Conservation (phyloP, 2,797 vertebrate species). For the Anolis apletophallus region DNA sequence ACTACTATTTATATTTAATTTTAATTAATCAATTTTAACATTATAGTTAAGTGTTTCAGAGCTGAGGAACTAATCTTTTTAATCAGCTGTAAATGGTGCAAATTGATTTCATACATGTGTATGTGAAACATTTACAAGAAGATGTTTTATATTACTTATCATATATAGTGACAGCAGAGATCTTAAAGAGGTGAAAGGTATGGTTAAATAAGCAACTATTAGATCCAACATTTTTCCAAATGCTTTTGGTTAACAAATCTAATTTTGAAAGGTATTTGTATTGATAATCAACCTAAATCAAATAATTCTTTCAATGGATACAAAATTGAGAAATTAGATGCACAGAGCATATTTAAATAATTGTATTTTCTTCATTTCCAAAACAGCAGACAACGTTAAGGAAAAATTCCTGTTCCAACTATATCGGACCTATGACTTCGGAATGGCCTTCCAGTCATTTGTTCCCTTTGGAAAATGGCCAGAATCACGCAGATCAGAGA, state of each 20-base stretch:
- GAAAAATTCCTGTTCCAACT: neutral
- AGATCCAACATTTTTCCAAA: slow-evolving; percentile 30
- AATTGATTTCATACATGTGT: slow-evolving; percentile 65
- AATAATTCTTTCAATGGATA: neutral
- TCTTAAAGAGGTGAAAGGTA: slow-evolving; percentile 37
- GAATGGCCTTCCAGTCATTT: neutral
- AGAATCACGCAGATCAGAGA: neutral
- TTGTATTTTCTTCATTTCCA: neutral
- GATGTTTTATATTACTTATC: slow-evolving; percentile 36
- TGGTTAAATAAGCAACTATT: slow-evolving; percentile 4
- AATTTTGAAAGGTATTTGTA: neutral
- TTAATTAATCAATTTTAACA: neutral
- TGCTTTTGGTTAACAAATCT: slow-evolving; percentile 14
- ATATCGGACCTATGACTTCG: too few species aligned
- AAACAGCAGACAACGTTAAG: slow-evolving; percentile 2
- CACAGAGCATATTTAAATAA: neutral
- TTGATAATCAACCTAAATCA: neutral
- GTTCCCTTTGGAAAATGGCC: neutral
- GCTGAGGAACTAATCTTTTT: slow-evolving; percentile 64
- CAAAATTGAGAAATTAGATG: neutral
- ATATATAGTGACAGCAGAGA: slow-evolving; percentile 42
- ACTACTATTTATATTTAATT: neutral
- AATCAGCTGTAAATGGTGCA: slow-evolving; percentile 46
- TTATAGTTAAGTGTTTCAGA: slow-evolving; percentile 47
- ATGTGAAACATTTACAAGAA: slow-evolving; percentile 43